Conservation (phyloP, 2,888 invertebrate species). For the Macrosoma leucophasiata region DNA sequence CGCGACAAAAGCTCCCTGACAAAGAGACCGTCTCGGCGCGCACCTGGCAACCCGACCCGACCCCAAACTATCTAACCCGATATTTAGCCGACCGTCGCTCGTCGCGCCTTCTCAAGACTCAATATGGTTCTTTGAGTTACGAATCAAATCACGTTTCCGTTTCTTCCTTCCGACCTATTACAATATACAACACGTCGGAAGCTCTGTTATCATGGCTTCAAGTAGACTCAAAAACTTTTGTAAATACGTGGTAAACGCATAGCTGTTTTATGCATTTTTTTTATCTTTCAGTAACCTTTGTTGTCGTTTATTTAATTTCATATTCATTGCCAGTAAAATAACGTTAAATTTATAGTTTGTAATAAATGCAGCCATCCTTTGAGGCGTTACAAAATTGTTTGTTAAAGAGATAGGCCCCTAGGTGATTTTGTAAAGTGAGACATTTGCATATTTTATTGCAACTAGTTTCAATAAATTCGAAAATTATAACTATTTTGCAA, state of each 20-base stretch:
- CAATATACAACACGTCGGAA: no score
- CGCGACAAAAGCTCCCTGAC: constrained; percentile 42
- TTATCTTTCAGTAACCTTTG: no score
- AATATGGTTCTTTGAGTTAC: constrained; percentile 31
- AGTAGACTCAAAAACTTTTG: no score
- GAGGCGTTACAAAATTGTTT: constrained; percentile 4
- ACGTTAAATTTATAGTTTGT: no score
- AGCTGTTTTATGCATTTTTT: no score
- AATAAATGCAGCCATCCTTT: no score
- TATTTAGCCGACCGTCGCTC: constrained; percentile 33
- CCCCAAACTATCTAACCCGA: constrained; percentile 53
- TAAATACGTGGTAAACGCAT: no score
- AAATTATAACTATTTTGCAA: constrained; percentile 55
- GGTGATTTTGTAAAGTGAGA: constrained; percentile 21
- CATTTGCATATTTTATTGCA: constrained; percentile 36
- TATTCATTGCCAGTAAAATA: no score
- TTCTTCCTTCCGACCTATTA: constrained; percentile 36
- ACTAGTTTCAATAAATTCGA: constrained; percentile 63
- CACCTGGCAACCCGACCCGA: constrained; percentile 56
- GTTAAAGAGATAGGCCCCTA: constrained; percentile 7
- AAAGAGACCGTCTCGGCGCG: constrained; percentile 59
- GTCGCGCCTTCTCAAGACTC: constrained; percentile 41
- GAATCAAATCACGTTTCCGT: constrained; percentile 42
- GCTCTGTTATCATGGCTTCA: no score
- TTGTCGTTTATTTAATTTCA: no score